Evolutionary conservation across 2,113 vertebrate genomes (phyloP), one percentile per base, ranked within the genome.

Genomic region (Conger conger): DNA sequence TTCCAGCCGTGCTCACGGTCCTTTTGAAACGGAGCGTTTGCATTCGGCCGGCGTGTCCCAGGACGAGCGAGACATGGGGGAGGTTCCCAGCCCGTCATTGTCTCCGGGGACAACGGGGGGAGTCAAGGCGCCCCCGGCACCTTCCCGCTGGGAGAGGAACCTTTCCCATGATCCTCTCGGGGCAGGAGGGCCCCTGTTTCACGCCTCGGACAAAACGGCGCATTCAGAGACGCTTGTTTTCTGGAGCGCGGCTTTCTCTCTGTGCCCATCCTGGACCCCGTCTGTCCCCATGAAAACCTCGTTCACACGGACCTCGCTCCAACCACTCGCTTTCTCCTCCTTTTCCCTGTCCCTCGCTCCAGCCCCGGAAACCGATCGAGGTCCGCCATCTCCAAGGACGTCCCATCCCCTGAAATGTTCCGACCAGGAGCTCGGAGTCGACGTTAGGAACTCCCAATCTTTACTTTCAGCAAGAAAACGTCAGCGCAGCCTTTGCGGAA

Each of bases 111-210:
- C 42, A 53, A 42, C 83, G 35, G 73, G 76, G 73, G 76, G 77
- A 27, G 83, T 84, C 76, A 38, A 45, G 81, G 36, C 42, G 88
- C 87, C 91, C 87, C 91, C 90, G 92, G 89, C 89, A 88, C 88
- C 89, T 87, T 90, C 87, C 88, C 86, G 68, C 38, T 50, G 45
- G 73, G 85, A 86, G 89, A 86, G 88, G 87, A 84, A 87, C 91
- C 85, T 84, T 94, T 93, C 94, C 92, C 93, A 94, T 93, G 93
- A 54, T 83, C 81, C 85, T 68, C 37, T 33, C n/a, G 36, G 40
- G 45, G 50, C 40, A 92, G 92, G 92, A 83, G 35, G 18, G 63
- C 23, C 68, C 82, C 38, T 79, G 6, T 85, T 50, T 73, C 78
- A 81, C 86, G 80, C 53, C 54, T 63, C 80, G 82, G 77, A 78